phyloP scores from a whole-genome alignment of 2,797 vertebrate species.

The Vultur gryphus region DNA sequence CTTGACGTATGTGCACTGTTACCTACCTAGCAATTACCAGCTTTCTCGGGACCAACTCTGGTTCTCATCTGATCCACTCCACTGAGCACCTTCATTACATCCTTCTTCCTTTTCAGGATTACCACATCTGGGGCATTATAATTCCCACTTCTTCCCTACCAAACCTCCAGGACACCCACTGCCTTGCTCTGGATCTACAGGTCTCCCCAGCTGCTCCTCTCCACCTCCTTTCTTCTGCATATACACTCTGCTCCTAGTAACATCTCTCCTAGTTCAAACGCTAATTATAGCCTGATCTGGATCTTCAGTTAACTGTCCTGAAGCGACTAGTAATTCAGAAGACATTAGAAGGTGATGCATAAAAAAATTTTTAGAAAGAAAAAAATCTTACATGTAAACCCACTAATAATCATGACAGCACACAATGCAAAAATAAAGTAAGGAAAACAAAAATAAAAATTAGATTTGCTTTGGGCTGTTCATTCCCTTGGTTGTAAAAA shows the following conservation, averaged over 20 bases:
- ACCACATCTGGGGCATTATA: not conserved
- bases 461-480: not conserved
- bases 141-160: not conserved
- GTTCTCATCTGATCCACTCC: not conserved
- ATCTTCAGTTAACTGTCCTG: not conserved
- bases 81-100: not conserved
- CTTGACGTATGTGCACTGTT: accelerated
- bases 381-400: accelerated
- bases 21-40: accelerated
- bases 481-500: not conserved
- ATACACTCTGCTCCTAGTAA: not conserved
- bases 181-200: no score
- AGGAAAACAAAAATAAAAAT: not conserved
- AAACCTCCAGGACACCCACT: not conserved
- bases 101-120: not conserved
- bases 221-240: not conserved
- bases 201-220: not conserved
- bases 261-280: not conserved
- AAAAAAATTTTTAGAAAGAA: not conserved
- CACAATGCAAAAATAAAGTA: not conserved
- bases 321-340: not conserved
- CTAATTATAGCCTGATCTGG: not conserved
- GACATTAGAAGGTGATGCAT: not conserved
- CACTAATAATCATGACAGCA: not conserved
- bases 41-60: not conserved